Evolutionary conservation across 2,888 invertebrate species (phyloP).

Genomic region (Volucella bombylans): DNA sequence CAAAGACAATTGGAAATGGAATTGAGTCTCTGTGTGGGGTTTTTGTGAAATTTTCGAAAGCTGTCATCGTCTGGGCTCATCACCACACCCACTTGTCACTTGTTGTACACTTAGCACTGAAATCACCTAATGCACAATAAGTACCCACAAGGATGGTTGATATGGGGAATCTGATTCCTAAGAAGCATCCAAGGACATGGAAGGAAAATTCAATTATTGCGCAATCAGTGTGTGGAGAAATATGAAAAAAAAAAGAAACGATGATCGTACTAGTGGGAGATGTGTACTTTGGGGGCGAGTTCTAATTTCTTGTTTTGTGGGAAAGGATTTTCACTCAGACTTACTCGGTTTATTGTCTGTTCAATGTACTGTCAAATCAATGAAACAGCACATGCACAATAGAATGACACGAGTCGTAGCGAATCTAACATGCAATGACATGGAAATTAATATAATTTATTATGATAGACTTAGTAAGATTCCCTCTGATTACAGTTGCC

Average conservation of each 20-base stretch:
- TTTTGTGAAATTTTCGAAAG: slow-evolving; percentile 31
- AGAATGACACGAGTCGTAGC: slow-evolving; percentile 33
- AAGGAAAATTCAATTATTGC: slow-evolving; percentile 63
- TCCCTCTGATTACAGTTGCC: too few species aligned
- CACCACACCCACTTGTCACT: slow-evolving; percentile 24
- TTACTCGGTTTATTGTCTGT: slow-evolving; percentile 52
- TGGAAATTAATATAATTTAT: slow-evolving; percentile 57
- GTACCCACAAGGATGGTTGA: slow-evolving; percentile 38
- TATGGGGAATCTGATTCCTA: not conserved
- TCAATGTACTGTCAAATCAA: slow-evolving; percentile 56
- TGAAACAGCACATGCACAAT: slow-evolving; percentile 28
- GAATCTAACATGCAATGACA: slow-evolving; percentile 26
- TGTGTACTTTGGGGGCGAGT: slow-evolving; percentile 28
- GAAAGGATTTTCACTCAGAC: slow-evolving; percentile 11
- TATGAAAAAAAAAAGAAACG: slow-evolving; percentile 34
- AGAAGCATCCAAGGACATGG: slow-evolving; percentile 1
- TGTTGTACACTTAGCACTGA: not conserved
- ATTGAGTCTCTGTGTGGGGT: not conserved
- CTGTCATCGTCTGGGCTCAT: slow-evolving; percentile 50
- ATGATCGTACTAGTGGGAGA: slow-evolving; percentile 19
- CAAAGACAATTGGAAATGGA: not conserved
- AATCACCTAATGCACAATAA: slow-evolving; percentile 57
- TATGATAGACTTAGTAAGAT: slow-evolving; percentile 15
- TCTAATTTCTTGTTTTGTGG: slow-evolving; percentile 30
- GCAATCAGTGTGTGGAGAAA: slow-evolving; percentile 56